Base-by-base conservation (phyloP, 2,888 invertebrate genomes). In the Tetragonula carbonaria region DNA sequence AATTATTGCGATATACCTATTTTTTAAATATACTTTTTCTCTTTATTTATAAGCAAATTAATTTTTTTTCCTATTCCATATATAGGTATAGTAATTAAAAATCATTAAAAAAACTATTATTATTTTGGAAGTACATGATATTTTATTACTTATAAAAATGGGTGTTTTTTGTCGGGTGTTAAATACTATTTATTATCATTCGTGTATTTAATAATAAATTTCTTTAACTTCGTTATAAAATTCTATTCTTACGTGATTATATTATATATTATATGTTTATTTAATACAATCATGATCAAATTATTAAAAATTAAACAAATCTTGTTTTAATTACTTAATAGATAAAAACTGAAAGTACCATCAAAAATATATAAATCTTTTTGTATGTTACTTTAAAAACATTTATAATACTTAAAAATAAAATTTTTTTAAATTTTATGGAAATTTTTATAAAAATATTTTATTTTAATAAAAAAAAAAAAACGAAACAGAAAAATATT, bases 121-220 rank as follows among this genome's bases (percentile, higher is more conserved):
- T 63, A 70, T 79, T 57, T 59, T 59, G n/a, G n/a, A 51, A 38
- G 21, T 65, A 11, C 38, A 74, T 65, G 53, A 73, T 65, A 65
- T 65, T 65, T 62, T 70, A 50, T 33, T 38, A 5, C 33, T 57
- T 82, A 71, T 62, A 45, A 77, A 72, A 80, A 67, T 78, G 80
- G 21, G 51, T 57, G 16, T 68, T 53, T 50, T 23, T 74, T 53
- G 68, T 74, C 23, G 18, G 33, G 33, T 33, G 33, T 33, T 33
- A 33, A 78, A n/a, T 65, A 62, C 67, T 84, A 82, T 75, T 82
- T 82, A 84, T 77, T 81, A 84, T 74, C 23, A 66, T 62, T 74
- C 14, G 74, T 71, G 72, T 76, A 68, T 63, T 59, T 66, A 18
- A 67, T 45, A 74, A 82, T 78, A 72, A 84, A 82, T 23, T 38